A percentile compares a stretch with the other conserved stretches of the same genome.
Conservation (phyloP, 1,140 invertebrate genomes). For the Copidosoma floridanum region DNA sequence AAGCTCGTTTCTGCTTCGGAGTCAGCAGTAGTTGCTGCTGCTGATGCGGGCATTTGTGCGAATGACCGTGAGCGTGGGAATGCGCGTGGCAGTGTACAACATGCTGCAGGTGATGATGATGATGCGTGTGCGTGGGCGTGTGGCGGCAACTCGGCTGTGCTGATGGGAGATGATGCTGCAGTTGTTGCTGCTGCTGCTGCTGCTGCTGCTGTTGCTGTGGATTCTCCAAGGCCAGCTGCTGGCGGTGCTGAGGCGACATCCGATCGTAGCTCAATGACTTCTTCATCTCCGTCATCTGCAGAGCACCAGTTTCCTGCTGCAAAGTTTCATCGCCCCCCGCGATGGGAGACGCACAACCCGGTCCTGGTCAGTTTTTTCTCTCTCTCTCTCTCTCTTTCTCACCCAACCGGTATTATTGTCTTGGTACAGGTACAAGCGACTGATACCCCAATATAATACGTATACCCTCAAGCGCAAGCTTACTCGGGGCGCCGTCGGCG, state of each 20-base stretch:
- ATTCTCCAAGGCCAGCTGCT: conserved; percentile 51
- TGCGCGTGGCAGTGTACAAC: conserved; percentile 56
- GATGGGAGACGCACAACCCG: no score
- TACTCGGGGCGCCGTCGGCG: no score
- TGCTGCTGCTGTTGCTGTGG: conserved; percentile 47
- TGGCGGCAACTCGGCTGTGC: conserved; percentile 44
- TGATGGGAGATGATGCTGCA: conserved; percentile 37
- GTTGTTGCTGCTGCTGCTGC: conserved; percentile 50
- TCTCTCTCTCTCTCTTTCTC: no score
- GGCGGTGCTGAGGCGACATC: conserved; percentile 50
- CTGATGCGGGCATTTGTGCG: conserved; percentile 52
- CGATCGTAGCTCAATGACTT: conserved; percentile 62
- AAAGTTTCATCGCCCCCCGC: no score
- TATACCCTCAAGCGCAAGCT: no score
- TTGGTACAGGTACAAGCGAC: no score
- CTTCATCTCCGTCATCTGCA: conserved; percentile 64
- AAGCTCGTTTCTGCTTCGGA: conserved; percentile 50
- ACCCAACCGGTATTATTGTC: no score
- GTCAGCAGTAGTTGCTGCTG: conserved; percentile 37
- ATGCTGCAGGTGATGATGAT: conserved; percentile 54
- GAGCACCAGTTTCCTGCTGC: conserved; percentile 60
- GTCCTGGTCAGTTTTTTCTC: no score
- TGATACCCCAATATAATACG: no score
- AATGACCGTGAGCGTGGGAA: conserved; percentile 53
- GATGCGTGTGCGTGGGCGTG: conserved; percentile 51